phyloP scores from a whole-genome alignment of 1,140 invertebrate genomes.

The Lithobius niger region DNA sequence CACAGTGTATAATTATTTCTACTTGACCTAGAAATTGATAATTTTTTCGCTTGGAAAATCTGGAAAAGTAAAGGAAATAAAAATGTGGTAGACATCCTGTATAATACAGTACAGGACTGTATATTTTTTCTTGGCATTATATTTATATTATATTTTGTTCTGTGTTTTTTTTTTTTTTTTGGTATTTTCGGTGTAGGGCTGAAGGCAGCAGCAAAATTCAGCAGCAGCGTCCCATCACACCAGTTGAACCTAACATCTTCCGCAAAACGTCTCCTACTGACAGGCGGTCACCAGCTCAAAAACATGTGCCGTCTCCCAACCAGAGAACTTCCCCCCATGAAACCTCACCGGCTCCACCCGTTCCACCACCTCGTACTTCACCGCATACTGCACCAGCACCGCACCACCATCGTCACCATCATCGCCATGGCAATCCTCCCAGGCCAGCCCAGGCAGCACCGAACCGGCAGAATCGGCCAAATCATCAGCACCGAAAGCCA shows the following conservation, averaged over 20 bases:
- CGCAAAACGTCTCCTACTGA: constrained; percentile 35
- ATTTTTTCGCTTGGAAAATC: too few relatives aligned
- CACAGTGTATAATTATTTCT: too few relatives aligned
- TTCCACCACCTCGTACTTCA: constrained; percentile 47
- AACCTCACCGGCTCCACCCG: constrained; percentile 32
- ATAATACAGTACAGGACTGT: too few relatives aligned
- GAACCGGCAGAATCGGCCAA: background rate
- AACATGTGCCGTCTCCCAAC: constrained; percentile 16
- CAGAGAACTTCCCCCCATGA: constrained; percentile 13
- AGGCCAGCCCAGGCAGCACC: constrained; percentile 5
- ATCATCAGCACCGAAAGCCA: background rate
- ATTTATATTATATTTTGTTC: too few relatives aligned
- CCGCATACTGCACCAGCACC: constrained; percentile 23
- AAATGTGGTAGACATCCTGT: too few relatives aligned
- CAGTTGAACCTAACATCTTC: constrained; percentile 28
- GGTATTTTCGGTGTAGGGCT: constrained; percentile 17
- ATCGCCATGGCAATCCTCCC: constrained; percentile 6
- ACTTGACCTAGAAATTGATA: too few relatives aligned
- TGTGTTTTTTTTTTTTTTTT: constrained; percentile 8
- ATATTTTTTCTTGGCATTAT: too few relatives aligned
- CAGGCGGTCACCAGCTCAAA: constrained; percentile 22
- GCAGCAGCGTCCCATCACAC: constrained; percentile 16
- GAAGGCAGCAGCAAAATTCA: constrained; percentile 20
- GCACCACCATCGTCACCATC: constrained; percentile 9
- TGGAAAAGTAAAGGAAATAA: too few relatives aligned